Evolutionary conservation across 2,113 vertebrate genomes (phyloP), one percentile per base, ranked within the genome.

Genomic region (Chitala chitala): DNA sequence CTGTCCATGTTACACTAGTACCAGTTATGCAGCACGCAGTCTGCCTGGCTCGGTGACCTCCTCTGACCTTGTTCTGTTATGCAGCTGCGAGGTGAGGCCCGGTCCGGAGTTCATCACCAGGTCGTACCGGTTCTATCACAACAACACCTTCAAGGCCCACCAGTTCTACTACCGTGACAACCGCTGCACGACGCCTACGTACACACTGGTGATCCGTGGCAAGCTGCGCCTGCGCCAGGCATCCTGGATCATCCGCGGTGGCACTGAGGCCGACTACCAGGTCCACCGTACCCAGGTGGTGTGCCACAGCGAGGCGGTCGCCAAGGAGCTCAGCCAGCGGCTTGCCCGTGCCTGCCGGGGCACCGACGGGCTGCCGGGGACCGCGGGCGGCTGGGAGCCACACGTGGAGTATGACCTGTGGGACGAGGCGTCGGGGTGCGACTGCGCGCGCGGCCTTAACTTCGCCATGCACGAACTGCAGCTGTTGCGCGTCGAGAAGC

Each of bases 381-480:
- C 82, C 2, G 82, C 71, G 5, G 75, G 40, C 6, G 68, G 88
- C 66, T 95, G 93, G 96, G 87, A 91, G 51, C 90, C 89, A 36
- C 87, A 90, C 1, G 71, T 87, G 36, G 82, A 82, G 77, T 94
- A 96, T 0, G 90, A 95, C 78, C 87, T 98, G 75, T 93, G 92
- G 92, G 93, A 85, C 40, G 94, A 96, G 69, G 94, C 95, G 22
- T 91, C 85, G 0, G 68, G 90, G 78, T 90, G 85, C 0, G 92
- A 96, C 83, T 97, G 94, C 81, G 92, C 92, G 63, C 86, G 84
- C 69, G 94, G 92, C 12, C 87, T 98, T 71, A 95, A 94, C 87
- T 95, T 98, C 50, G 91, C 94, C 86, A 96, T 99, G 95, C 96
- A 98, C 0, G 97, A 99, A 78, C 91, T 99, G 74, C 95, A 98